These are phyloP conservation scores for Drosophila neonasuta DNA, from an alignment of 2,888 invertebrate genomes.

Conservation along the genomic window DNA sequence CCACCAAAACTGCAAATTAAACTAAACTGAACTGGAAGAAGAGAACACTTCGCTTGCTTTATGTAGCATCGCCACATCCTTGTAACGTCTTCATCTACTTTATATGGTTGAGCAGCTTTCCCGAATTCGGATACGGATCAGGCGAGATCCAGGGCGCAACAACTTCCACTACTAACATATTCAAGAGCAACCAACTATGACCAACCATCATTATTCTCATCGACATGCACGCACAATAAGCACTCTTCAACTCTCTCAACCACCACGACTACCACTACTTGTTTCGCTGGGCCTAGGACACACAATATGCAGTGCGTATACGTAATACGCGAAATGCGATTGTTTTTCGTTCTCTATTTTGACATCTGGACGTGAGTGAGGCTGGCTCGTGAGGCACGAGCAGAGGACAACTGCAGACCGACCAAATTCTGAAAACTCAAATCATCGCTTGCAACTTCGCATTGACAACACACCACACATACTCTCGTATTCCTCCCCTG, in stretches of 20 bases:
- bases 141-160: constrained; percentile 36
- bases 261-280: constrained; percentile 32
- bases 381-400: background rate
- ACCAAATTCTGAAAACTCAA: background rate
- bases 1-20: constrained; percentile 24
- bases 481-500: constrained; percentile 24
- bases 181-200: constrained; percentile 17
- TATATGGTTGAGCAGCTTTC: constrained; percentile 18
- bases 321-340: constrained; percentile 26
- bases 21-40: constrained; percentile 1
- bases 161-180: constrained; percentile 31
- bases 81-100: constrained; percentile 28
- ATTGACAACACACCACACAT: constrained; percentile 36
- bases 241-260: constrained; percentile 8
- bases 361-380: constrained; percentile 12
- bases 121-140: constrained; percentile 26
- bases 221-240: constrained; percentile 49
- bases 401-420: constrained; percentile 24
- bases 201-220: constrained; percentile 52
- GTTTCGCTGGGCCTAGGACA: constrained; percentile 39
- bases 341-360: constrained; percentile 30
- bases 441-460: constrained; percentile 26
- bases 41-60: constrained; percentile 32
- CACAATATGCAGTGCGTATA: constrained; percentile 9
- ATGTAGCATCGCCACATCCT: constrained; percentile 28